Conservation (phyloP, 2,888 invertebrate species). For the Agelastica alni region DNA sequence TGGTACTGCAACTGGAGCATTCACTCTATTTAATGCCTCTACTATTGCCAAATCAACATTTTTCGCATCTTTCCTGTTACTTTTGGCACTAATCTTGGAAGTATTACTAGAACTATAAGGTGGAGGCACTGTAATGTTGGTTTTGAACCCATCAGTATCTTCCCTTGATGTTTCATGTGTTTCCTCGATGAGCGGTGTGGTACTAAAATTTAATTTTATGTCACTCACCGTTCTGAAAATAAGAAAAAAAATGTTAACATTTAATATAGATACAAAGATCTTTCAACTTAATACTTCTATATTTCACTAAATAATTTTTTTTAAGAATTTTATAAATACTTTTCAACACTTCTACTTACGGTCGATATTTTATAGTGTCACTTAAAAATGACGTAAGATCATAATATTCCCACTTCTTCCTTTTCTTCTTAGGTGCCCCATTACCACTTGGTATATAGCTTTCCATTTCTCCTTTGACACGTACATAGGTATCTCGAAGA, state of each 20-base stretch:
- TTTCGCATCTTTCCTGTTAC: not conserved
- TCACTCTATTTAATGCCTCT: conserved; percentile 16
- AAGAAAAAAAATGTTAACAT: too few relatives aligned
- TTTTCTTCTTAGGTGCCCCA: conserved; percentile 16
- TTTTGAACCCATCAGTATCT: too few relatives aligned
- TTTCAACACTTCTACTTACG: not conserved
- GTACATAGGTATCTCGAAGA: conserved; percentile 22
- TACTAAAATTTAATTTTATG: too few relatives aligned
- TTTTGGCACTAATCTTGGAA: too few relatives aligned
- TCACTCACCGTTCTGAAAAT: too few relatives aligned
- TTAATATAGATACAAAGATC: too few relatives aligned
- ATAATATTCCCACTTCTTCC: conserved; percentile 23
- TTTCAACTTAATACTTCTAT: too few relatives aligned
- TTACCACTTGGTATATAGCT: conserved; percentile 19
- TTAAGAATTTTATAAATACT: not conserved
- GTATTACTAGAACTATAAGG: too few relatives aligned
- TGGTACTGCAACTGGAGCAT: conserved; percentile 6
- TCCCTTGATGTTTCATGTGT: too few relatives aligned
- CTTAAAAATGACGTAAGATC: conserved; percentile 22
- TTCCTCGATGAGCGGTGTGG: too few relatives aligned
- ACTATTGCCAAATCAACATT: conserved; percentile 9
- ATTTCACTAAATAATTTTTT: too few relatives aligned
- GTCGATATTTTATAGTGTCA: conserved; percentile 14
- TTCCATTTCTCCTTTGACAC: conserved; percentile 19
- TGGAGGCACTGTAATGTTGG: too few relatives aligned